These are phyloP conservation scores for Luperina testacea DNA, from an alignment of 2,888 invertebrate species.

Conservation along the genomic window DNA sequence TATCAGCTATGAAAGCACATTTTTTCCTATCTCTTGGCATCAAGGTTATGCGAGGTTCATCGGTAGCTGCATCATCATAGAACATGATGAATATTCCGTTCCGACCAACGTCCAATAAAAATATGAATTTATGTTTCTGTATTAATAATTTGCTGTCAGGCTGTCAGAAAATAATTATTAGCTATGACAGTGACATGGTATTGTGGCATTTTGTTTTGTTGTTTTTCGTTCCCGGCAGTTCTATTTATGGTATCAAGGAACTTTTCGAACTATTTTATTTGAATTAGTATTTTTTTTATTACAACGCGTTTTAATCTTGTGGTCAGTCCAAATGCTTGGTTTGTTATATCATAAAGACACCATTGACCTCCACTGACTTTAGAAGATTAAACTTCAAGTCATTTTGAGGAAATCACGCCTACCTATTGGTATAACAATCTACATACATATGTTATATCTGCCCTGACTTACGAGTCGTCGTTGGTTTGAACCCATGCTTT, in stretches of 20 bases:
- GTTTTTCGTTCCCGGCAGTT: background rate
- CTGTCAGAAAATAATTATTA: background rate
- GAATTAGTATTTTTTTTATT: background rate
- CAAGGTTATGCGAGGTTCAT: slow-evolving; percentile 45
- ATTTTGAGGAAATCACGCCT: background rate
- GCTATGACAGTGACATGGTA: background rate
- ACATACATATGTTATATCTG: background rate
- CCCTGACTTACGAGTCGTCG: background rate
- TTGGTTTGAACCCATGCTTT: background rate
- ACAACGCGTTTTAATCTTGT: background rate
- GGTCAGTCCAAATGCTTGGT: background rate
- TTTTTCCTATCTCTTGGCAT: slow-evolving; percentile 66
- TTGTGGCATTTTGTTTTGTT: background rate
- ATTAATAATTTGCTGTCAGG: background rate
- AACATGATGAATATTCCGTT: slow-evolving; percentile 13
- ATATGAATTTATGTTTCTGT: background rate
- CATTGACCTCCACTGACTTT: background rate
- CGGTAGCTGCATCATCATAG: background rate
- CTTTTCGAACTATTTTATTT: slow-evolving; percentile 1
- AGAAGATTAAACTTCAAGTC: background rate
- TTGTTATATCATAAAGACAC: background rate
- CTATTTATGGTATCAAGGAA: background rate
- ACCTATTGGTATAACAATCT: background rate
- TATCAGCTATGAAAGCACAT: slow-evolving; percentile 69
- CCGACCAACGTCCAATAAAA: background rate